These are phyloP conservation scores for Peromyscus eremicus DNA, from an alignment of 2,797 vertebrate species.

Conservation along the genomic window DNA sequence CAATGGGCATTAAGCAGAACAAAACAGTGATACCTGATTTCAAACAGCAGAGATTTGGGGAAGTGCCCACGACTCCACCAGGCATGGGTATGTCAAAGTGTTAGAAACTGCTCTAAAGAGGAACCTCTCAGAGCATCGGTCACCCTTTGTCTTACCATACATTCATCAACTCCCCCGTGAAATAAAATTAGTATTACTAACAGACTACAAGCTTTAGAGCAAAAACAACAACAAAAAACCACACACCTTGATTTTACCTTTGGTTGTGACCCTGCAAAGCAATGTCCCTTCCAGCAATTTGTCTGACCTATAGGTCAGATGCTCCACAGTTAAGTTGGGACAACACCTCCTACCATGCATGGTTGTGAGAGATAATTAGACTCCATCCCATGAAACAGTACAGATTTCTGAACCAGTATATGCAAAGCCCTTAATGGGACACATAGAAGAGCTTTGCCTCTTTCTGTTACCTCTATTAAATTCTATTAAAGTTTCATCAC, in stretches of 20 bases:
- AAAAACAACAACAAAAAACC: neutral
- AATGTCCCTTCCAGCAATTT: constrained; percentile 7
- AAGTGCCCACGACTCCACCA: neutral
- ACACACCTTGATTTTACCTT: neutral
- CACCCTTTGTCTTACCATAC: neutral
- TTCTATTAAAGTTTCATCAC: neutral
- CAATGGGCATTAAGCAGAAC: neutral
- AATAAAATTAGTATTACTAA: constrained; percentile 37
- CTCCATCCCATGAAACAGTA: neutral
- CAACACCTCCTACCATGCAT: neutral
- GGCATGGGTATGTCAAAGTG: neutral
- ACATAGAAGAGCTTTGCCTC: neutral
- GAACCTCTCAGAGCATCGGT: neutral
- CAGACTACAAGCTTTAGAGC: neutral
- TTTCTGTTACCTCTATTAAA: neutral
- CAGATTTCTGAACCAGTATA: neutral
- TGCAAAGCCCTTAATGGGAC: neutral
- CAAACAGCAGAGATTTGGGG: neutral
- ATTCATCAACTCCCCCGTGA: constrained; percentile 5
- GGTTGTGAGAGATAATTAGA: neutral
- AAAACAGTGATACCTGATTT: neutral
- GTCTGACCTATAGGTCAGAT: neutral
- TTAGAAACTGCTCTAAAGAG: neutral
- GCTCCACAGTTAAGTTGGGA: neutral
- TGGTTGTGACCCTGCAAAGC: neutral